Base-by-base conservation (phyloP, 2,113 vertebrate genomes). In the Podiceps cristatus region DNA sequence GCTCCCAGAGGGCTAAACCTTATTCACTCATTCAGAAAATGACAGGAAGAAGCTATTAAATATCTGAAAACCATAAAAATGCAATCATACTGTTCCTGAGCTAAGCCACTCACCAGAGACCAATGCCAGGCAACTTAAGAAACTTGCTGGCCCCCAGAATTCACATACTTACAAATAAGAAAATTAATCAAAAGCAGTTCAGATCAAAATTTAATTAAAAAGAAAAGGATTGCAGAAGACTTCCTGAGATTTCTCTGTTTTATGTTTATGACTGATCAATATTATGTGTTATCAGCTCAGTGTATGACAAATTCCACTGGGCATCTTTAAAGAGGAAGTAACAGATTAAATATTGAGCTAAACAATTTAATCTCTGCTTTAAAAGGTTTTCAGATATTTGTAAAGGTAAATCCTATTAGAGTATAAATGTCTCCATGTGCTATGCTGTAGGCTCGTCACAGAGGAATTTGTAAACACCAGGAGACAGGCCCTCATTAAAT, bases 1-100 rank as follows among this genome's bases (percentile, higher is more conserved):
- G 95, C 98, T 99, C 98, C 98, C 98, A 97, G 96, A 98, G 98
- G 98, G 98, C 97, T 95, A 95, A 98, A 97, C 98, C 93, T 78
- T 98, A 98, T 98, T 98, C 98, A 98, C 98, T 99, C 98, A 98
- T 98, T 99, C 98, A 98, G 98, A 98, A 99, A 99, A 99, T 98
- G 98, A 98, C 98, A 98, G 98, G 98, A 98, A 98, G 98, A 98
- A 98, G 98, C 98, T 98, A 98, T 98, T 98, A 98, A 98, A 98
- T 98, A 98, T 99, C 98, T 99, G 98, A 98, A 98, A 99, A 98
- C 98, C 98, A 98, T 98, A 98, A 98, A 98, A 98, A 98, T 85
- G 98, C 98, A 98, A 98, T 99, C 98, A 98, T 96, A 97, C 97
- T 94, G 96, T 98, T 98, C 98, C 98, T 98, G 98, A 98, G 98